Conservation (phyloP, 2,888 invertebrate species). For the Ophion costatus region DNA sequence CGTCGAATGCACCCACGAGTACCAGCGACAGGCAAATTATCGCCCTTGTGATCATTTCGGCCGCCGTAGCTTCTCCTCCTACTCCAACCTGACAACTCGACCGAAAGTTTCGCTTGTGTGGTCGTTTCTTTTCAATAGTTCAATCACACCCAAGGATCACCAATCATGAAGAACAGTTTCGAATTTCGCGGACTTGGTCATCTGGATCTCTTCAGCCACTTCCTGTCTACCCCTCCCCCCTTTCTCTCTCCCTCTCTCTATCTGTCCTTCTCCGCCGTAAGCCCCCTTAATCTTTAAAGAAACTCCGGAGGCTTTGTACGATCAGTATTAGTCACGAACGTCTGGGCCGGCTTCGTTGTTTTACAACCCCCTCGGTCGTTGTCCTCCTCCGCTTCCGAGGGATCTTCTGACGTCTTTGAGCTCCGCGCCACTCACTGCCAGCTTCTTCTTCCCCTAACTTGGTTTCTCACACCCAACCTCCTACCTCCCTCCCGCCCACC, state of each 20-base stretch:
- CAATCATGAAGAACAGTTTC: conserved; percentile 29
- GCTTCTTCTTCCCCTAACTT: conserved; percentile 67
- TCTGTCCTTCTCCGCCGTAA: conserved; percentile 19
- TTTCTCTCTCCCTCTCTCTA: conserved; percentile 52
- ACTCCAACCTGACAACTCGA: not conserved
- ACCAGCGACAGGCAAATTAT: conserved; percentile 77
- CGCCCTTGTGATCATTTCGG: conserved; percentile 78
- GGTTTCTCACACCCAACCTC: conserved; percentile 62
- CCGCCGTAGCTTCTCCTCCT: not conserved
- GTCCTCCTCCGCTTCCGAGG: conserved; percentile 67
- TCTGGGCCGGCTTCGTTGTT: conserved; percentile 53
- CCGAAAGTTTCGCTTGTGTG: not conserved
- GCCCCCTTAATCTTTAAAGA: conserved; percentile 35
- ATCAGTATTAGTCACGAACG: conserved; percentile 42
- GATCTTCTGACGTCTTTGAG: conserved; percentile 64
- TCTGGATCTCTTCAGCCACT: not conserved
- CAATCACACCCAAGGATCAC: not conserved
- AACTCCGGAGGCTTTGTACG: conserved; percentile 45
- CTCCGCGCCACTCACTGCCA: conserved; percentile 64
- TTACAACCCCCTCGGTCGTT: conserved; percentile 64
- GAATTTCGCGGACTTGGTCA: conserved; percentile 47
- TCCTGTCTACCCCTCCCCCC: not conserved
- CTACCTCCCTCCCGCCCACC: conserved; percentile 56
- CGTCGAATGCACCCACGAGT: conserved; percentile 79
- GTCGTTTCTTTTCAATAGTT: conserved; percentile 7